Conservation (phyloP, 1,140 invertebrate genomes). For the Colletes latitarsis region DNA sequence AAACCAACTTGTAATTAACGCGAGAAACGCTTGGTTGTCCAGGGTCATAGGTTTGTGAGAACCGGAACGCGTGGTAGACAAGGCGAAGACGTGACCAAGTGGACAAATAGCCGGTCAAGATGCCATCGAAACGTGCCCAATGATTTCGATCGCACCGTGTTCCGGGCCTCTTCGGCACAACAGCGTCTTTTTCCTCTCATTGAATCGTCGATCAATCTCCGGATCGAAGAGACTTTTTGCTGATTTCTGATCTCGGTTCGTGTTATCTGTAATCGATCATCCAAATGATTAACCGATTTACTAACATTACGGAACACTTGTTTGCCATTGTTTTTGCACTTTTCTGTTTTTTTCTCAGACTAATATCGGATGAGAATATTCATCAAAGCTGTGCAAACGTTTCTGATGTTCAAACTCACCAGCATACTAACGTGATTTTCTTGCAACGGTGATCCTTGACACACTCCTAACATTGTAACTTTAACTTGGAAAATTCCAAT, state of each 20-base stretch:
- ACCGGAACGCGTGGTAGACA: constrained; percentile 72
- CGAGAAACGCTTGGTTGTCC: constrained; percentile 67
- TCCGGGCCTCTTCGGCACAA: too few species aligned
- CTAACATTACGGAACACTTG: neutral
- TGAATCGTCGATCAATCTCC: too few species aligned
- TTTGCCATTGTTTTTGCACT: too few species aligned
- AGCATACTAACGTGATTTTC: neutral
- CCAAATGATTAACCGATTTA: neutral
- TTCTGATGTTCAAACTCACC: too few species aligned
- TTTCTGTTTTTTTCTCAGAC: neutral
- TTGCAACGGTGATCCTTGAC: constrained; percentile 5
- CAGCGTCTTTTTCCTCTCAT: too few species aligned
- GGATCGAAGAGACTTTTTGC: too few species aligned
- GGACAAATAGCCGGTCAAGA: constrained; percentile 57
- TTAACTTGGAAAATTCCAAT: neutral
- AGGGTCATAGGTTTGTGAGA: constrained; percentile 76
- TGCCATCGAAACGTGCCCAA: neutral
- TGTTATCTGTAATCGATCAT: neutral
- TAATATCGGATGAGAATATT: neutral
- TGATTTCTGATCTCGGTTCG: too few species aligned
- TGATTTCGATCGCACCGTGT: neutral
- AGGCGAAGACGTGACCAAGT: constrained; percentile 68
- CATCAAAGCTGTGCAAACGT: neutral
- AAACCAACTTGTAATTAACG: constrained; percentile 71
- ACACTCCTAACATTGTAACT: too few species aligned